These are phyloP conservation scores for Pseudorasbora parva DNA, from an alignment of 2,113 vertebrate species.

Conservation along the genomic window DNA sequence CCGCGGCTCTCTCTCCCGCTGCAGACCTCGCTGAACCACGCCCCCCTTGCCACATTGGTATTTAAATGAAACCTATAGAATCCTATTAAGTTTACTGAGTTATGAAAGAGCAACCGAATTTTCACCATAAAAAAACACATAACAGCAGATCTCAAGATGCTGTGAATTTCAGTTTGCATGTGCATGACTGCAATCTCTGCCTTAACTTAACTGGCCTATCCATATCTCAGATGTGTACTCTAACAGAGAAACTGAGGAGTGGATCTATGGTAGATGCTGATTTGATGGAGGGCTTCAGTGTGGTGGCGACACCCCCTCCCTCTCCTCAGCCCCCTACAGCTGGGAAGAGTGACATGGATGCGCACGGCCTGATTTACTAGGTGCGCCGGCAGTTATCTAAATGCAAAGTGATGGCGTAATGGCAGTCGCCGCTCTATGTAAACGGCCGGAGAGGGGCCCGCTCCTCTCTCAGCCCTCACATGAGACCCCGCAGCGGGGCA, in stretches of 20 bases:
- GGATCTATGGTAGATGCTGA: neutral
- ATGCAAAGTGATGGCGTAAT: slow-evolving; percentile 81
- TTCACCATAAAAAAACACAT: neutral
- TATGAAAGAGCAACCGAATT: neutral
- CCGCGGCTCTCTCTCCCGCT: too few relatives aligned
- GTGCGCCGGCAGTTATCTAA: slow-evolving; percentile 77
- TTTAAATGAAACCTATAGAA: neutral
- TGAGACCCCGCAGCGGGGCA: slow-evolving; percentile 22
- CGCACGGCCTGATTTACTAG: slow-evolving; percentile 70
- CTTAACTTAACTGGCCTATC: neutral
- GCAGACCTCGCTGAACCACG: too few relatives aligned
- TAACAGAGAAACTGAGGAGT: neutral
- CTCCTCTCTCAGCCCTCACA: slow-evolving; percentile 1
- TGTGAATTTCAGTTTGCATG: neutral
- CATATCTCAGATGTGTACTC: slow-evolving; percentile 9
- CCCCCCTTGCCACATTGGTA: too few relatives aligned
- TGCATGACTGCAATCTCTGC: neutral
- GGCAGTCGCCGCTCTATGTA: slow-evolving; percentile 66
- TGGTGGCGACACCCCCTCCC: slow-evolving; percentile 60
- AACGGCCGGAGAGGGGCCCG: slow-evolving; percentile 1
- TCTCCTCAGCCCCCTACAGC: slow-evolving; percentile 42
- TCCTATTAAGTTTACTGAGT: neutral
- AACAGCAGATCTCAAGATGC: neutral
- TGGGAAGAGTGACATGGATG: slow-evolving; percentile 16
- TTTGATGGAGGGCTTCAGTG: slow-evolving; percentile 43